phyloP scores from a whole-genome alignment of 23 tunicate species.

The Halocynthia roretzi region DNA sequence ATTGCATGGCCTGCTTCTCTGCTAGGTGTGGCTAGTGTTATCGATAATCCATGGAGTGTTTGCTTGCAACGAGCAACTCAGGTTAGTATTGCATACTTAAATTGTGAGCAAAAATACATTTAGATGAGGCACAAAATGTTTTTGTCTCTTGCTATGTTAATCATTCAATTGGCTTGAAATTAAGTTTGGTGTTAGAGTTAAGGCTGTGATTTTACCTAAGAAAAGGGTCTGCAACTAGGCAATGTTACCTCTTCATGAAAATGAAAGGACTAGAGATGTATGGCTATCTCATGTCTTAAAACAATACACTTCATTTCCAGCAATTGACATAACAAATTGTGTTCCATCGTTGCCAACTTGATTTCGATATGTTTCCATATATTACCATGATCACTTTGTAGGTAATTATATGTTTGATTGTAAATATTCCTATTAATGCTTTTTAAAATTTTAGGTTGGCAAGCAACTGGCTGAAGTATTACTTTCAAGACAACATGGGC shows the following conservation, averaged over 20 bases:
- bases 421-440: background rate
- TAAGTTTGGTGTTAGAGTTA: background rate
- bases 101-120: too few species aligned
- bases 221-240: too few species aligned
- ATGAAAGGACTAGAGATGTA: too few species aligned
- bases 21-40: constrained; percentile 71
- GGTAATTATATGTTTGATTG: background rate
- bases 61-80: constrained; percentile 86
- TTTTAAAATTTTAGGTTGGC: constrained; percentile 52
- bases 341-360: too few species aligned
- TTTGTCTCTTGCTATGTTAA: background rate
- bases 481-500: constrained; percentile 83
- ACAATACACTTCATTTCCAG: too few species aligned
- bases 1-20: constrained; percentile 91
- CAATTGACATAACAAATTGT: too few species aligned
- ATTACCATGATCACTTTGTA: too few species aligned
- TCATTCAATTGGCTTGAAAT: background rate
- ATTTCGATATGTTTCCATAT: too few species aligned
- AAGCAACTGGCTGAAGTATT: constrained; percentile 87
- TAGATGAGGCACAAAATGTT: too few species aligned
- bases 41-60: constrained; percentile 99
- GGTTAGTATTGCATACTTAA: constrained; percentile 19
- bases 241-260: too few species aligned
- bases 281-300: too few species aligned
- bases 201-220: too few species aligned